phyloP scores from a whole-genome alignment of 2,113 vertebrate genomes.

The Cepphus grylle region DNA sequence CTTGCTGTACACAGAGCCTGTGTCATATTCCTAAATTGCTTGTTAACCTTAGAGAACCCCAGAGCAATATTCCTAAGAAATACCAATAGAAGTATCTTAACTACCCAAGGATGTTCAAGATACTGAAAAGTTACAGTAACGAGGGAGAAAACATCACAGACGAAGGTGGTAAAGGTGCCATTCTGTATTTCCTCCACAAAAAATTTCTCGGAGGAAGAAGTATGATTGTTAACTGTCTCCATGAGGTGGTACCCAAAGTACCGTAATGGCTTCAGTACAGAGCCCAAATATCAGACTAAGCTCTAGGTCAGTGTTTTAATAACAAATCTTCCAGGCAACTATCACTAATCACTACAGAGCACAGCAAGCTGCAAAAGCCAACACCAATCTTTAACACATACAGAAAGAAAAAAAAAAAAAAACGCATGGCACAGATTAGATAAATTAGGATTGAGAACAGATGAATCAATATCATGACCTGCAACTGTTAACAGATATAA shows the following conservation, averaged over 20 bases:
- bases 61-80: background rate
- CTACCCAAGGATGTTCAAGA: background rate
- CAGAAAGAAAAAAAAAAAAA: background rate
- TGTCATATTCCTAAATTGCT: background rate
- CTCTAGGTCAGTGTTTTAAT: background rate
- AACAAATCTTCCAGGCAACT: background rate
- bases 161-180: background rate
- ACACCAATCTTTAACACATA: background rate
- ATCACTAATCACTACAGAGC: background rate
- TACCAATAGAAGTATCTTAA: background rate
- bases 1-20: background rate
- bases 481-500: background rate
- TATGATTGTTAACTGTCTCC: background rate
- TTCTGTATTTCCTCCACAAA: background rate
- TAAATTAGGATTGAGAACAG: background rate
- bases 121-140: background rate
- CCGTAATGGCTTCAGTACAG: background rate
- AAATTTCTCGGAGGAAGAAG: background rate
- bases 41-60: background rate
- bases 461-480: background rate
- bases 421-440: background rate
- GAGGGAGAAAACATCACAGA: background rate
- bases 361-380: background rate
- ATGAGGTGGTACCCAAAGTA: background rate
- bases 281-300: background rate